Base-by-base conservation (phyloP, 2,797 vertebrate genomes). In the Myotis myotis region DNA sequence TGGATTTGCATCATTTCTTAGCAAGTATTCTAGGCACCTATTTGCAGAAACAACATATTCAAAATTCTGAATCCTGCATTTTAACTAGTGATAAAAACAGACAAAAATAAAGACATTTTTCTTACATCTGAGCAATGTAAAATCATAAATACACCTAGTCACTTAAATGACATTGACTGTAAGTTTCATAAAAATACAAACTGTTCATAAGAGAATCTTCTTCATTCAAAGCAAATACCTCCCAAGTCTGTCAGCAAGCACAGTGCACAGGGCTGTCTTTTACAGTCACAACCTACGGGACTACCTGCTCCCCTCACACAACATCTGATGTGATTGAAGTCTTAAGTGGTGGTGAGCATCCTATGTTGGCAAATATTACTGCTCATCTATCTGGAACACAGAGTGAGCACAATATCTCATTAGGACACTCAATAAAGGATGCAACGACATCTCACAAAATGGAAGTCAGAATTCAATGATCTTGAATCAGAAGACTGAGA, bases 1-100 rank as follows among this genome's bases (percentile, higher is more conserved):
- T 49, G 99, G 99, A 98, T 99, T 99, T 96, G 99, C 99, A 98
- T 99, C 99, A 36, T 99, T 99, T 97, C 99, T 98, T 97, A 99
- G 94, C 98, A 99, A 98, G 97, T 99, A 99, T 98, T 99, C 99
- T 99, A 99, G 99, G 99, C 99, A 99, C 99, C 99, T 99, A 95
- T 90, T 96, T 86, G 97, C 83, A 97, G 84, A 80, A 97, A 98
- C 86, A 97, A 78, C 95, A 33, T 79, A 91, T 70, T 94, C 89
- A 96, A 62, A 97, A 93, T 83, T 82, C 12, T 91, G 94, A 96
- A 94, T 93, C 82, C 49, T 94, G 81, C 62, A 96, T 97, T 94
- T 97, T 0, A 51, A 90, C 74, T 89, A 97, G 75, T 72, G 72
- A 96, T 80, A 94, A 89, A 96, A 60, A 84, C 13, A 70, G 8